Percentiles rank a stretch among this genome's conserved stretches.
phyloP scores from a whole-genome alignment of 2,797 vertebrate genomes.

The Enteromius viviparus region DNA sequence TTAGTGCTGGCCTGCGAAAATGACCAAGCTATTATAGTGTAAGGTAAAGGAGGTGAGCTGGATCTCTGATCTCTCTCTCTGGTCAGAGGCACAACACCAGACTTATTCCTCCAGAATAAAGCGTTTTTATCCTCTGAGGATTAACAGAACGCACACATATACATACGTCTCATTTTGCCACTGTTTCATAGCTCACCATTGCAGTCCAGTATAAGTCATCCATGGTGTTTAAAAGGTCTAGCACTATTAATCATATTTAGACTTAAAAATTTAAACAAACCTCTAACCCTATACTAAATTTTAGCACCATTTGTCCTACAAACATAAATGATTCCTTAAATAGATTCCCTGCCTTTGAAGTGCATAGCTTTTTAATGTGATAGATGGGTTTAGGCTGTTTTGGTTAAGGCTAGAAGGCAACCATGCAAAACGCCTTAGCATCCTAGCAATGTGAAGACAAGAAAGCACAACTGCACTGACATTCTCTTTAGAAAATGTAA shows the following conservation, averaged over 20 bases:
- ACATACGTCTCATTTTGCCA: not conserved
- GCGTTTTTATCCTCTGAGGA: constrained; percentile 5
- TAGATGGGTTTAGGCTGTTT: not conserved
- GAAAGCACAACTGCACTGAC: not conserved
- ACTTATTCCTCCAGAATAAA: constrained; percentile 35
- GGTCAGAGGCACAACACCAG: constrained; percentile 5
- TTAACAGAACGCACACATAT: constrained; percentile 13
- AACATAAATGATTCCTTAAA: not conserved
- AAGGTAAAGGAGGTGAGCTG: not conserved
- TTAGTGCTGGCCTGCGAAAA: not conserved
- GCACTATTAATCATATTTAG: not conserved
- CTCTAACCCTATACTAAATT: not conserved
- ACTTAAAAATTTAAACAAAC: not conserved
- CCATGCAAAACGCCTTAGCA: not conserved
- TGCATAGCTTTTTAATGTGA: not conserved
- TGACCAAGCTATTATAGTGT: not conserved
- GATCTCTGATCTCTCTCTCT: constrained; percentile 3
- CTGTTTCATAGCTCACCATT: constrained; percentile 16
- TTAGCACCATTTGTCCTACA: not conserved
- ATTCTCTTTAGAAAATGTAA: constrained; percentile 7
- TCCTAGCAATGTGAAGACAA: not conserved
- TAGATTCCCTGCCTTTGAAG: not conserved
- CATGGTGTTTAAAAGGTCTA: not conserved
- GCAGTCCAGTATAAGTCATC: constrained; percentile 6
- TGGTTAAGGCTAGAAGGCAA: not conserved